A percentile compares a stretch with the other conserved stretches of the same genome.
Conservation (phyloP, 2,113 vertebrate genomes). For the Hydropotes inermis region DNA sequence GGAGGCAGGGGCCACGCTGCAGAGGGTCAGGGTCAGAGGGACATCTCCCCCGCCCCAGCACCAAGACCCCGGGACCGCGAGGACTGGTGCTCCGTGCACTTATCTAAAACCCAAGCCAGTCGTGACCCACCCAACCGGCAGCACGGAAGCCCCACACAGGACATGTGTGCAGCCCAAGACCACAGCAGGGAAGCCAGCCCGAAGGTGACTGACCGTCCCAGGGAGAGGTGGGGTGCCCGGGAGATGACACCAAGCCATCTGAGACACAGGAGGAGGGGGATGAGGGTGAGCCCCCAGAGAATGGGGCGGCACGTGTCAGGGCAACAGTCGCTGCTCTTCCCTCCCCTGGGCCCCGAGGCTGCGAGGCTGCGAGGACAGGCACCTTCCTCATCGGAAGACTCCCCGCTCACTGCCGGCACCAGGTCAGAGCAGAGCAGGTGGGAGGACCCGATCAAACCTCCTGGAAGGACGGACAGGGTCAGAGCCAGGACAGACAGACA, state of each 20-base stretch:
- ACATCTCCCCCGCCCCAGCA: neutral
- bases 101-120: fast-evolving
- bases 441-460: neutral
- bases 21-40: too few relatives aligned
- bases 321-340: neutral
- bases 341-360: too few relatives aligned
- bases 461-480: neutral
- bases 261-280: neutral
- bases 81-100: neutral
- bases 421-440: neutral
- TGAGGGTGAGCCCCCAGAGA: neutral
- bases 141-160: neutral
- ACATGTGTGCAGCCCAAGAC: neutral
- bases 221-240: too few relatives aligned
- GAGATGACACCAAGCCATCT: neutral
- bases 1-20: too few relatives aligned
- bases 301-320: neutral
- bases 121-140: neutral
- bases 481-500: neutral
- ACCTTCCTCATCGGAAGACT: neutral
- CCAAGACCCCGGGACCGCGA: neutral
- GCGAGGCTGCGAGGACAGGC: fast-evolving
- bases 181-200: neutral
- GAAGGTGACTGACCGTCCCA: neutral
- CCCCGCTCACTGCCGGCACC: neutral